These are phyloP conservation scores for Cosmia trapezina DNA, from an alignment of 2,888 invertebrate genomes.

Conservation along the genomic window DNA sequence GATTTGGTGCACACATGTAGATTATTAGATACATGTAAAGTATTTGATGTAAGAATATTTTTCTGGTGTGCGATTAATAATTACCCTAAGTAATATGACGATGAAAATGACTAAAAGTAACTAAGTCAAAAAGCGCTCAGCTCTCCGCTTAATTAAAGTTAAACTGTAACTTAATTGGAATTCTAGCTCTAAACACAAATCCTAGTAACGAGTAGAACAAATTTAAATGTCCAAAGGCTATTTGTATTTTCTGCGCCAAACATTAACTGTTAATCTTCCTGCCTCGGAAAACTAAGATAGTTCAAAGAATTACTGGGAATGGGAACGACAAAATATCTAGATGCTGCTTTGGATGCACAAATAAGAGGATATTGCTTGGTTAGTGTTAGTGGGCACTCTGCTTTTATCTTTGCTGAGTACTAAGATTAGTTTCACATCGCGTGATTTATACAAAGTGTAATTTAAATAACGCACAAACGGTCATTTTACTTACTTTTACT, in stretches of 20 bases:
- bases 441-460: constrained; percentile 32
- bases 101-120: constrained; percentile 19
- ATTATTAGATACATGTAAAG: no score
- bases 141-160: constrained; percentile 53
- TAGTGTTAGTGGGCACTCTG: constrained; percentile 46
- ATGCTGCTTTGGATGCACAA: constrained; percentile 36
- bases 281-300: constrained; percentile 61
- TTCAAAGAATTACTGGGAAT: constrained; percentile 50
- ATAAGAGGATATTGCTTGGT: constrained; percentile 32
- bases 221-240: constrained; percentile 66
- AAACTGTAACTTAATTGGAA: constrained; percentile 55
- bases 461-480: no score
- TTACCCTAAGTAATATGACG: neutral
- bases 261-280: constrained; percentile 65
- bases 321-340: constrained; percentile 37
- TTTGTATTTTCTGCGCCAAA: constrained; percentile 67
- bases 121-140: constrained; percentile 37
- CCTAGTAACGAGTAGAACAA: constrained; percentile 61
- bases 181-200: constrained; percentile 67
- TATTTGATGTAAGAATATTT: no score
- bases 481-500: no score
- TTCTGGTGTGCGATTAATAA: no score
- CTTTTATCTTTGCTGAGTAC: constrained; percentile 42
- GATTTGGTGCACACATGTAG: no score
- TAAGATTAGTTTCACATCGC: constrained; percentile 38